These are phyloP conservation scores for Gastrophysa polygoni DNA, from an alignment of 2,888 invertebrate species.

Conservation along the genomic window DNA sequence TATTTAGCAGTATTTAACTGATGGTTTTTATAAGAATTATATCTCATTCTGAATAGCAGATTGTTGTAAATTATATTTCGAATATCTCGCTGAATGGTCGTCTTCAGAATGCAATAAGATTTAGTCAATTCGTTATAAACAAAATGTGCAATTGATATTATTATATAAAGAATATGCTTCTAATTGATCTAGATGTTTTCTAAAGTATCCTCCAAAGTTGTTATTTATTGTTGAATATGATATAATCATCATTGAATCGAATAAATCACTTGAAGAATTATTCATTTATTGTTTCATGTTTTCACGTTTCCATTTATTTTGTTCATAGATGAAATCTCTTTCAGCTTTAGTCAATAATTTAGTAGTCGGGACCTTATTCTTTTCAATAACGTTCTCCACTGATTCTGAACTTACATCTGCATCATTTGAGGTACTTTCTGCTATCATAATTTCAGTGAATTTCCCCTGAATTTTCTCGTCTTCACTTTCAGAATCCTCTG, in stretches of 20 bases:
- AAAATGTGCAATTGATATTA: conserved; percentile 29
- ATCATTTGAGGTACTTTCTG: not conserved
- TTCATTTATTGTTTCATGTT: not conserved
- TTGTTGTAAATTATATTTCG: too few species aligned
- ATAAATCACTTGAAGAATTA: not conserved
- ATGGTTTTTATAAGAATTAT: too few species aligned
- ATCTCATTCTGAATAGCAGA: too few species aligned
- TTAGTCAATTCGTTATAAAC: conserved; percentile 29
- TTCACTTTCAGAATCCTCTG: not conserved
- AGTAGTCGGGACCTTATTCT: not conserved
- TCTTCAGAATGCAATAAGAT: conserved; percentile 28
- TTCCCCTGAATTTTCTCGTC: not conserved
- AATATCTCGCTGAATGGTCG: too few species aligned
- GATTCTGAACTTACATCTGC: not conserved
- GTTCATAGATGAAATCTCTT: not conserved
- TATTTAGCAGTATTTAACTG: not conserved
- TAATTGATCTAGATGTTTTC: conserved; percentile 1
- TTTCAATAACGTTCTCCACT: not conserved
- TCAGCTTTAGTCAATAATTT: not conserved
- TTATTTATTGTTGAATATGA: not conserved
- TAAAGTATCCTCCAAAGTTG: too few species aligned
- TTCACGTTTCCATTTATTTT: not conserved
- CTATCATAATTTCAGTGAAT: not conserved
- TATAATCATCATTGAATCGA: not conserved
- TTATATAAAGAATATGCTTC: conserved; percentile 20